Base-by-base conservation (phyloP, 2,888 invertebrate species). In the Siphlonurus alternatus region DNA sequence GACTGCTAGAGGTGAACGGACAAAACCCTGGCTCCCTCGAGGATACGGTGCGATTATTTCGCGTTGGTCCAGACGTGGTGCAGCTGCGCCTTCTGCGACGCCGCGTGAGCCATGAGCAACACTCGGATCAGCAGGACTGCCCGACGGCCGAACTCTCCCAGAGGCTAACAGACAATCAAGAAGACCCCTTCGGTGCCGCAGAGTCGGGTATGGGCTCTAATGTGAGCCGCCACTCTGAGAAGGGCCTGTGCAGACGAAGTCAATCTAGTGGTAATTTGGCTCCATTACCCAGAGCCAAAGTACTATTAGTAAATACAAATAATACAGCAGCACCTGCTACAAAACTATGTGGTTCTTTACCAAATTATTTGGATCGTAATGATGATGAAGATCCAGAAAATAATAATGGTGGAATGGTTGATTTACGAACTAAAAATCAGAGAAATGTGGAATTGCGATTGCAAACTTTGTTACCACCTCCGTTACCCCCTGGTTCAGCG, bases 151-250 rank as follows among this genome's bases (percentile, higher is more conserved):
- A 38, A 38, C n/a, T n/a, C n/a, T n/a, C n/a, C n/a, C n/a, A n/a
- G n/a, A n/a, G n/a, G n/a, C n/a, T n/a, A n/a, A n/a, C n/a, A n/a
- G n/a, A n/a, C n/a, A n/a, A n/a, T n/a, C n/a, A n/a, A n/a, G 38
- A 38, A n/a, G 56, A 56, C 22, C 15, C 5, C 56, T n/a, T 20
- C 7, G 38, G 38, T 5, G n/a, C n/a, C n/a, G 53, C 53, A n/a
- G n/a, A 10, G 10, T 10, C n/a, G n/a, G 81, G 76, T 71, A 88
- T 88, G 88, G 88, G 88, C 74, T 86, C 87, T 67, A 88, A 87
- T 80, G 83, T 87, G 73, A 87, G 87, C 79, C 83, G 87, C 68
- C 86, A 86, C 75, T 85, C 84, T 72, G 82, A 83, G 71, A 87
- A 87, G 71, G 83, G 86, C 69, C 81, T 86, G 61, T 83, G 87